These are phyloP conservation scores for Hirtodrosophila cameraria DNA, from an alignment of 2,888 invertebrate genomes.

Conservation along the genomic window DNA sequence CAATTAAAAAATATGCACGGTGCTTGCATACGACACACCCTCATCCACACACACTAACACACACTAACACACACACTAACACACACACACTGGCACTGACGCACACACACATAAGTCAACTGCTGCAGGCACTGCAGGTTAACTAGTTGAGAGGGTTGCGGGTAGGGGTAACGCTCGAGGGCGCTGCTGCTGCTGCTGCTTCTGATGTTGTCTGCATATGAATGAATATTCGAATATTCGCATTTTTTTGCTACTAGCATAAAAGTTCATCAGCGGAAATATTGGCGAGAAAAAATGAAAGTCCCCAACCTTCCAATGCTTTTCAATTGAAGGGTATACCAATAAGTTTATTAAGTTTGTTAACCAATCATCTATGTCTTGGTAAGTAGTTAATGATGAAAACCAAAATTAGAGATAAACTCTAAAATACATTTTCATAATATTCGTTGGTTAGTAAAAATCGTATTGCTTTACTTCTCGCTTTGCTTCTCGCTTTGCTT, in stretches of 20 bases:
- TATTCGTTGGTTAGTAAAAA: too few species aligned
- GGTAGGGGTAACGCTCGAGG: constrained; percentile 22
- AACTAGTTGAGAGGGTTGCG: constrained; percentile 33
- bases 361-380: constrained; percentile 5
- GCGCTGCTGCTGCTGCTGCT: constrained; percentile 30
- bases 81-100: constrained; percentile 4
- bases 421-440: too few species aligned
- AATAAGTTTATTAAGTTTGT: constrained; percentile 13
- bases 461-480: not conserved
- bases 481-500: not conserved
- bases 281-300: constrained; percentile 72
- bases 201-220: constrained; percentile 71
- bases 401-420: too few species aligned
- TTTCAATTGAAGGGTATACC: constrained; percentile 19
- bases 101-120: constrained; percentile 59
- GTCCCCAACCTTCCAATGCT: constrained; percentile 42
- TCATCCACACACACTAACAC: constrained; percentile 21
- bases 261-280: constrained; percentile 76
- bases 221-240: constrained; percentile 75
- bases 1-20: constrained; percentile 77
- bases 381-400: too few species aligned
- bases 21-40: constrained; percentile 61
- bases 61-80: constrained; percentile 14
- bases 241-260: constrained; percentile 53
- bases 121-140: constrained; percentile 62